A percentile compares a stretch with the other conserved stretches of the same genome.
phyloP scores from a whole-genome alignment of 53 echinoderm and acorn worm species.

The Echinarachnius parma region DNA sequence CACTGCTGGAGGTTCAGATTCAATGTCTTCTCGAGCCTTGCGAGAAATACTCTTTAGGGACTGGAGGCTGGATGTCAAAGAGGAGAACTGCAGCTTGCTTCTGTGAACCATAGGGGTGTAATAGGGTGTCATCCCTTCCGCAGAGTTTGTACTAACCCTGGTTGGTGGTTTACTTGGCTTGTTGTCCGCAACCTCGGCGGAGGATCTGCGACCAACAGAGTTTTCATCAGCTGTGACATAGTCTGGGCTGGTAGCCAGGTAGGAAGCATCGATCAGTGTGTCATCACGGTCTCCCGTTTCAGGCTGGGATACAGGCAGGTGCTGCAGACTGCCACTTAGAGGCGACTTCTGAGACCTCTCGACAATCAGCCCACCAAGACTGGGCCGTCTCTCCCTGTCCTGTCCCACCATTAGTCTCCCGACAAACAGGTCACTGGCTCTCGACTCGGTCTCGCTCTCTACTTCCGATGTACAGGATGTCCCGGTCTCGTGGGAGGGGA shows the following conservation, averaged over 20 bases:
- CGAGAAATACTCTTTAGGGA: conserved; percentile 45
- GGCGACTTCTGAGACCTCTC: conserved; percentile 51
- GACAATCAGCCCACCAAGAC: conserved; percentile 73
- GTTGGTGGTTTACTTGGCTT: neutral
- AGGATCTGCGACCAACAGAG: neutral
- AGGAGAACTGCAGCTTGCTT: conserved; percentile 29
- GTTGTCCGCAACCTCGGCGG: neutral
- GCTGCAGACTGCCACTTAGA: conserved; percentile 4
- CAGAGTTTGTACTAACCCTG: no score
- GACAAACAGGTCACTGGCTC: conserved; percentile 30
- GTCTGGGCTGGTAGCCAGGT: conserved; percentile 27
- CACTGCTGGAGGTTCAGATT: neutral
- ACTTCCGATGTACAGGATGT: conserved; percentile 35
- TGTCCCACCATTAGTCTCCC: conserved; percentile 7
- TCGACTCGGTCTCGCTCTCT: conserved; percentile 35
- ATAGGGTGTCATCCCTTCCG: conserved; percentile 19
- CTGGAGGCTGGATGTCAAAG: conserved; percentile 14
- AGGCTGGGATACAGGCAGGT: neutral
- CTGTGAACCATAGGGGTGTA: conserved; percentile 26
- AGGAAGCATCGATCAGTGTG: conserved; percentile 29
- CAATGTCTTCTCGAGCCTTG: conserved; percentile 36
- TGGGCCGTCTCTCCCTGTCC: conserved; percentile 41
- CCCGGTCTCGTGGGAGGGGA: conserved; percentile 5
- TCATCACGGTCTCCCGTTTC: conserved; percentile 8
- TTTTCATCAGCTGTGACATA: conserved; percentile 39